Conservation (phyloP, 2,797 vertebrate genomes). For the Tympanoctomys barrerae region DNA sequence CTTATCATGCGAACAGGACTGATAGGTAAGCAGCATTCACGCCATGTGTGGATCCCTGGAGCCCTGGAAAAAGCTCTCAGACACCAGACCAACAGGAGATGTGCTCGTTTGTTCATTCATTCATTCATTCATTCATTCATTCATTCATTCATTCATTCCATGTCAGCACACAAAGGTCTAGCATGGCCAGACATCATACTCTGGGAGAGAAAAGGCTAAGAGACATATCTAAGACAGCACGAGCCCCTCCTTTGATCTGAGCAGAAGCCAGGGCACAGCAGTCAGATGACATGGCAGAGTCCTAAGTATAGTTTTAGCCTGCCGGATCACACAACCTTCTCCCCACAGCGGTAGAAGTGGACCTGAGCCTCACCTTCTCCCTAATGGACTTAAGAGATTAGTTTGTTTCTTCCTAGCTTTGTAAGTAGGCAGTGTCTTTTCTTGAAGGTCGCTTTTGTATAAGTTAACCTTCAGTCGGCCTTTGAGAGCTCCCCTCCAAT, state of each 20-base stretch:
- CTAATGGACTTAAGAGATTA: not conserved
- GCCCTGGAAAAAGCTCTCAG: not conserved
- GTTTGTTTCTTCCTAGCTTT: not conserved
- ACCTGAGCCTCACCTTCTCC: not conserved
- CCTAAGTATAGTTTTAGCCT: not conserved
- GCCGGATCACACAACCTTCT: not conserved
- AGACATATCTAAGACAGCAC: not conserved
- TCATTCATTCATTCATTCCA: not conserved
- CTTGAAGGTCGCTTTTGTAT: not conserved
- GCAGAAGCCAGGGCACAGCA: not conserved
- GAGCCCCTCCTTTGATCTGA: not conserved
- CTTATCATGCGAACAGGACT: not conserved
- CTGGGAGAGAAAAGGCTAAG: not conserved
- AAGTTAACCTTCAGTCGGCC: not conserved
- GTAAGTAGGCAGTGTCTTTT: not conserved
- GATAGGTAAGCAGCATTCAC: not conserved
- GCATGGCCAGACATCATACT: not conserved
- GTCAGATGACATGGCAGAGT: not conserved
- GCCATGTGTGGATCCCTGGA: not conserved
- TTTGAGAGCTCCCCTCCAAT: not conserved
- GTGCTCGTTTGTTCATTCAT: too few species aligned
- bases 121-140: not conserved
- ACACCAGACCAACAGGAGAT: not conserved
- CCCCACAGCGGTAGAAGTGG: not conserved
- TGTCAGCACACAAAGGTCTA: not conserved